Conservation (phyloP, 2,888 invertebrate species). For the Leptopilina syphax region DNA sequence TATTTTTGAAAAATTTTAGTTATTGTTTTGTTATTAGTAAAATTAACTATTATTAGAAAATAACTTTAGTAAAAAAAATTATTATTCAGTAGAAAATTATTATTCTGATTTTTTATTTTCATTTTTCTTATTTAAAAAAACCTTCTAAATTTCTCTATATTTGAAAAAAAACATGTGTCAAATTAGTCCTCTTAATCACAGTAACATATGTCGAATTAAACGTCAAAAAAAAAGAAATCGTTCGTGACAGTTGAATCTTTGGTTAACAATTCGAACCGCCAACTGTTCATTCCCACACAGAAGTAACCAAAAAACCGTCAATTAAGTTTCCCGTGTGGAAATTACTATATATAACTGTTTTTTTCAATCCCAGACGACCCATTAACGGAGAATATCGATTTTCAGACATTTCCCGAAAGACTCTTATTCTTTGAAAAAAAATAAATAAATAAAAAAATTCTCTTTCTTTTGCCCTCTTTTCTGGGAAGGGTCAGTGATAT, state of each 20-base stretch:
- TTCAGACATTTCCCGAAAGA: conserved; percentile 46
- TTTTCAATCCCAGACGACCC: conserved; percentile 48
- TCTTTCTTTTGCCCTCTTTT: conserved; percentile 17
- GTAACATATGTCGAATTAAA: background rate
- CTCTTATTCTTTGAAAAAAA: no score
- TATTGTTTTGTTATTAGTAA: no score
- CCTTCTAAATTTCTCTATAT: background rate
- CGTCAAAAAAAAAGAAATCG: conserved; percentile 7
- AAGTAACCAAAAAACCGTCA: conserved; percentile 4
- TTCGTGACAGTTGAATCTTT: background rate
- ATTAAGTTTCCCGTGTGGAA: conserved; percentile 24
- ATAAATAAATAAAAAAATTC: background rate
- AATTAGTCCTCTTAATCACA: background rate
- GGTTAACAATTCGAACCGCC: conserved; percentile 3
- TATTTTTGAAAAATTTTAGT: no score
- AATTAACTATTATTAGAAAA: no score
- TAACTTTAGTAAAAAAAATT: no score
- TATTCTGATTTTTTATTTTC: no score
- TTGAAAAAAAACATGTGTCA: background rate
- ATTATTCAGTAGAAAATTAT: no score
- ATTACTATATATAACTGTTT: conserved; percentile 16
- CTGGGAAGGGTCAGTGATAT: conserved; percentile 7
- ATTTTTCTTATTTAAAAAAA: no score
- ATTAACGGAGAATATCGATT: conserved; percentile 51
- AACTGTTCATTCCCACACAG: conserved; percentile 21